phyloP scores from a whole-genome alignment of 1,140 invertebrate genomes.

The Diprion similis region DNA sequence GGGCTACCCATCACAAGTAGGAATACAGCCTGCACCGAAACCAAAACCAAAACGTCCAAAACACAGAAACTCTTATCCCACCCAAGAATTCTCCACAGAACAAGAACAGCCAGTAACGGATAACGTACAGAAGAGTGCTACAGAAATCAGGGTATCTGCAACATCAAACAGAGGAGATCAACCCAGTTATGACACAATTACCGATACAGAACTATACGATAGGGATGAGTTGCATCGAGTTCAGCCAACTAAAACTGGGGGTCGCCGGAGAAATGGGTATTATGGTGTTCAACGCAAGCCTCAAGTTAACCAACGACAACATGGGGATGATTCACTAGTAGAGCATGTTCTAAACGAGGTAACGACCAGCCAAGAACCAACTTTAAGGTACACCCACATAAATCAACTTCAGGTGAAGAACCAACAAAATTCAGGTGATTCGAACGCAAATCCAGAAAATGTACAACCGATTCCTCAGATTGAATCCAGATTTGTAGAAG shows the following conservation, averaged over 20 bases:
- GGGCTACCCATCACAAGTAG: constrained; percentile 8
- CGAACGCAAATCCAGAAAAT: not conserved
- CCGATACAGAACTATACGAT: not conserved
- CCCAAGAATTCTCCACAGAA: constrained; percentile 15
- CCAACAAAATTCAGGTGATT: no score
- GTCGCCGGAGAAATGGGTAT: no score
- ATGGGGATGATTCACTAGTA: no score
- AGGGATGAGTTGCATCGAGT: not conserved
- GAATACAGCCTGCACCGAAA: constrained; percentile 29
- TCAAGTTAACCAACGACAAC: no score
- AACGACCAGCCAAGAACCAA: no score
- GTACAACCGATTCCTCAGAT: constrained; percentile 12
- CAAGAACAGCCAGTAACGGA: constrained; percentile 4
- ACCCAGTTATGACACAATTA: not conserved
- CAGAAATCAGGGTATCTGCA: not conserved
- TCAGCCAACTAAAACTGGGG: no score
- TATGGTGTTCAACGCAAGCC: no score
- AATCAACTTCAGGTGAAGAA: no score
- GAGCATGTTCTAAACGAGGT: no score
- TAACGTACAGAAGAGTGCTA: not conserved
- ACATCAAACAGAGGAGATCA: constrained; percentile 12
- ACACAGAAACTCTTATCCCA: not conserved
- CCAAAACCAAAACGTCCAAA: constrained; percentile 29
- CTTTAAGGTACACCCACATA: no score
- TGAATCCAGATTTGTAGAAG: constrained; percentile 44